phyloP scores from a whole-genome alignment of 2,888 invertebrate genomes.

The Diarsia dahlii region DNA sequence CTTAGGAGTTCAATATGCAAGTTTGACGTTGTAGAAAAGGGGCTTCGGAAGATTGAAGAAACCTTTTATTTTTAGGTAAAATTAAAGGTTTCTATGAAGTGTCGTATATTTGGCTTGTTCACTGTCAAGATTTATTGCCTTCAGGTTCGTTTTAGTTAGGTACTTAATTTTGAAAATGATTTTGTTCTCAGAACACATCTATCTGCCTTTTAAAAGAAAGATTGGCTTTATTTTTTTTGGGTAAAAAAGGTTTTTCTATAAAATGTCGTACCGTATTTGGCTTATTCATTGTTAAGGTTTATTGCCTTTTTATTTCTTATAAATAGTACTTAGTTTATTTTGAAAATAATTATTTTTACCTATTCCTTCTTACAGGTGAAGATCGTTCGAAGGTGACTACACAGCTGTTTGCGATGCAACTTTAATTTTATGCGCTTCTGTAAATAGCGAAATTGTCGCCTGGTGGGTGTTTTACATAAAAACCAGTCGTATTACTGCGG shows the following conservation, averaged over 20 bases:
- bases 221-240: background rate
- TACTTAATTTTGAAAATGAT: background rate
- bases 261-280: too few species aligned
- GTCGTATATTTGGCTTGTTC: background rate
- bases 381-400: background rate
- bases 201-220: too few species aligned
- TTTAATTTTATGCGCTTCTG: background rate
- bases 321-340: too few species aligned
- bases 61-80: background rate
- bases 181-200: background rate
- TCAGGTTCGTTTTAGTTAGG: background rate
- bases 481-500: background rate
- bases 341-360: too few species aligned
- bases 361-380: too few species aligned
- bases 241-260: too few species aligned
- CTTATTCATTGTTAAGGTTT: too few species aligned
- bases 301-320: too few species aligned
- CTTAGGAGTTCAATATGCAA: slow-evolving; percentile 12
- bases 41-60: background rate
- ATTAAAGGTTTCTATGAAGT: background rate
- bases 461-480: background rate
- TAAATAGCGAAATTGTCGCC: background rate
- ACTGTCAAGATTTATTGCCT: background rate
- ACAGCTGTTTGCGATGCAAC: background rate
- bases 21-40: background rate